Conservation (phyloP, 1,140 invertebrate species). For the Drosophila sucinea region DNA sequence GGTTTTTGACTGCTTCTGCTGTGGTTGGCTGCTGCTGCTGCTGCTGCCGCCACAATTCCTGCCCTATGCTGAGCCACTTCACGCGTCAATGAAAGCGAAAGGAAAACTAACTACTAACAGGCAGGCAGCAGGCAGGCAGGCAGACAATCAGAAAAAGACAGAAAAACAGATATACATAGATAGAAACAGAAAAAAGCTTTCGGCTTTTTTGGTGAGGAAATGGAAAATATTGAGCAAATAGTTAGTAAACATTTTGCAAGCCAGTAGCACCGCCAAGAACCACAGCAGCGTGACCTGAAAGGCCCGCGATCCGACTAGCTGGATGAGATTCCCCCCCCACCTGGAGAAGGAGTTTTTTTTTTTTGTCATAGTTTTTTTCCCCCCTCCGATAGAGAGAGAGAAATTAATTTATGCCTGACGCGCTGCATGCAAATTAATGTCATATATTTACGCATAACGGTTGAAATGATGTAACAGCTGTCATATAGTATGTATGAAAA, state of each 20-base stretch:
- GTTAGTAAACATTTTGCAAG: constrained; percentile 64
- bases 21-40: constrained; percentile 38
- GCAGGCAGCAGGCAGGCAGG: constrained; percentile 1
- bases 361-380: background rate
- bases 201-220: constrained; percentile 65
- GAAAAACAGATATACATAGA: background rate
- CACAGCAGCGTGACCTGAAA: constrained; percentile 68
- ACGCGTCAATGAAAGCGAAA: constrained; percentile 83
- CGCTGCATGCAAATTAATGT: constrained; percentile 73
- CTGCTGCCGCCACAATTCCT: constrained; percentile 54
- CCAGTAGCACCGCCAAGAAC: constrained; percentile 55
- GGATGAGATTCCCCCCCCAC: constrained; percentile 8
- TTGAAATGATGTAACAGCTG: constrained; percentile 71
- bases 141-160: constrained; percentile 40
- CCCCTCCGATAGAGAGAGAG: constrained; percentile 27
- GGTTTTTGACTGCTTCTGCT: constrained; percentile 25
- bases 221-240: constrained; percentile 79
- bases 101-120: constrained; percentile 63
- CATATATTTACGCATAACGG: constrained; percentile 68
- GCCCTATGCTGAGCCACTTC: constrained; percentile 69
- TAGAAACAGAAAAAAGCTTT: constrained; percentile 36
- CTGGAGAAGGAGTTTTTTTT: background rate
- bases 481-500: constrained; percentile 49
- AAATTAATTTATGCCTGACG: constrained; percentile 63
- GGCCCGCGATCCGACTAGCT: background rate